These are phyloP conservation scores for Drosophila trapezifrons DNA, from an alignment of 1,140 invertebrate genomes.

Conservation along the genomic window DNA sequence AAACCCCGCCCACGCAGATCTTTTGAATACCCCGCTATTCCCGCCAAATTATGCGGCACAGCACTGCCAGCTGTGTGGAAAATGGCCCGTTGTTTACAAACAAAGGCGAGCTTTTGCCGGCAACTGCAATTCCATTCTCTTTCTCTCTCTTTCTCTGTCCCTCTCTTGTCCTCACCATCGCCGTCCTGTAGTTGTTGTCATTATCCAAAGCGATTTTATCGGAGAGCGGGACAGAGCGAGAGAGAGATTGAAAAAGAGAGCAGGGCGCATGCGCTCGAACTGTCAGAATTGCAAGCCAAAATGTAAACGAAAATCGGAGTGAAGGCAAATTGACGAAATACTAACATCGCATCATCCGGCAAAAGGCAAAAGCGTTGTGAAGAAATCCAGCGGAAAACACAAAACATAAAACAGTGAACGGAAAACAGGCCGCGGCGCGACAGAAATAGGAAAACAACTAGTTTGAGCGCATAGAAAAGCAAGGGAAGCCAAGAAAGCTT, in stretches of 20 bases:
- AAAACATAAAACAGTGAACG: slow-evolving; percentile 4
- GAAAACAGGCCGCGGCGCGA: neutral
- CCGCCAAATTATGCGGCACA: slow-evolving; percentile 8
- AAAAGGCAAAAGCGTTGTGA: slow-evolving; percentile 5
- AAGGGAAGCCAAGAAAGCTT: slow-evolving; percentile 16
- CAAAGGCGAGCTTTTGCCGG: slow-evolving; percentile 41
- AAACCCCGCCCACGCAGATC: too few relatives aligned
- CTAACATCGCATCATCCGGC: slow-evolving; percentile 24
- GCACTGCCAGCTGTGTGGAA: slow-evolving; percentile 25
- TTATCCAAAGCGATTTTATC: slow-evolving; percentile 12
- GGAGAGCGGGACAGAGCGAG: neutral
- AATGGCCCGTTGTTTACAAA: slow-evolving; percentile 41
- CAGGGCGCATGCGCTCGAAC: slow-evolving; percentile 66
- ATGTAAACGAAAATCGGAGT: slow-evolving; percentile 67
- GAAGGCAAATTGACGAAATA: slow-evolving; percentile 62
- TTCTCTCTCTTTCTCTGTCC: neutral
- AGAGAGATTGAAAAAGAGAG: slow-evolving; percentile 2
- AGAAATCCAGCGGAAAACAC: slow-evolving; percentile 14
- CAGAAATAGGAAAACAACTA: slow-evolving; percentile 24
- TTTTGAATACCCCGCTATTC: neutral
- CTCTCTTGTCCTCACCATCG: neutral
- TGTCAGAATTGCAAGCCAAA: slow-evolving; percentile 76
- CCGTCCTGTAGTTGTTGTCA: neutral
- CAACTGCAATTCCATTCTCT: slow-evolving; percentile 28
- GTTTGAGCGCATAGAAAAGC: neutral